Percentiles rank a stretch among this genome's conserved stretches.
Evolutionary conservation across 2,113 vertebrate species (phyloP).

Genomic region (Panthera tigris): DNA sequence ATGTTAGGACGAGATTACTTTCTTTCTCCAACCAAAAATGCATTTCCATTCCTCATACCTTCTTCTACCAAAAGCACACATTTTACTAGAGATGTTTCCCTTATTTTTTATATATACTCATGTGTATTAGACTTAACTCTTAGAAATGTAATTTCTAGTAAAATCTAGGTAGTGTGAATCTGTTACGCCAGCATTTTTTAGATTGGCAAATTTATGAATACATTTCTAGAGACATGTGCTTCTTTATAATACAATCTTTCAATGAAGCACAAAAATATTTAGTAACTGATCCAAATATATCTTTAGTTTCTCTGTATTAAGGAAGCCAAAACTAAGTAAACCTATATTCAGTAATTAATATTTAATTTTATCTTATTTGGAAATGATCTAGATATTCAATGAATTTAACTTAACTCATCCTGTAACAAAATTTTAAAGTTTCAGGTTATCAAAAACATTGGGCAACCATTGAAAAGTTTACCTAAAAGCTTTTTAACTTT

Average conservation of each 20-base stretch:
- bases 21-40: background rate
- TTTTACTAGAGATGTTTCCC: background rate
- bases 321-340: background rate
- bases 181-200: background rate
- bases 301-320: background rate
- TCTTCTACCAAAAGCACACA: background rate
- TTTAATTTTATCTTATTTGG: background rate
- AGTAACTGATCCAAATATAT: background rate
- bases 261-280: background rate
- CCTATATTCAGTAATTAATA: background rate
- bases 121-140: background rate
- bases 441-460: background rate
- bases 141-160: background rate
- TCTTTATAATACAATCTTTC: background rate
- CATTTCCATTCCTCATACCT: background rate
- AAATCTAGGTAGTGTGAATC: background rate
- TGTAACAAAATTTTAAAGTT: background rate
- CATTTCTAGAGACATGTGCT: background rate
- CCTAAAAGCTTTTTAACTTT: background rate
- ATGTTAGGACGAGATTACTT: background rate
- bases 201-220: background rate
- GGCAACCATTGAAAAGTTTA: background rate
- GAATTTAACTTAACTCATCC: background rate
- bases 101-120: background rate
- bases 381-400: background rate